Percentiles rank a stretch among this genome's conserved stretches.
Evolutionary conservation across 2,113 vertebrate genomes (phyloP).

Genomic region (Pterophyllum scalare): DNA sequence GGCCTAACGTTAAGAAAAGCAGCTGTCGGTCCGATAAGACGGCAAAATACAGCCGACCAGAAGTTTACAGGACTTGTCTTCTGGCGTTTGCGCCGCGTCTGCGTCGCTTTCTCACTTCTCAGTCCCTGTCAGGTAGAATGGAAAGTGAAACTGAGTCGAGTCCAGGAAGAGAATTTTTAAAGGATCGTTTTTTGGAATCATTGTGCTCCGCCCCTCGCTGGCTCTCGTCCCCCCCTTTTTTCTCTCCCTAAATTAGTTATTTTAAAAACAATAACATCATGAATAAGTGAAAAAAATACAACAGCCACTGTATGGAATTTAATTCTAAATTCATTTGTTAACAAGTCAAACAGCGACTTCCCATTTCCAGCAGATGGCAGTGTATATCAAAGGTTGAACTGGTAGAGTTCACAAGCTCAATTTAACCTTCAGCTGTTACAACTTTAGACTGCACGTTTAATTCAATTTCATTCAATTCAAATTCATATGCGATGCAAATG

Average conservation of each 20-base stretch:
- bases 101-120: neutral
- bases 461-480: too few relatives aligned
- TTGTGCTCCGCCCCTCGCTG: neutral
- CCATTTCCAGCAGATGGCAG: constrained; percentile 50
- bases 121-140: neutral
- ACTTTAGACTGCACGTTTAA: neutral
- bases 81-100: accelerated
- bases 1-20: neutral
- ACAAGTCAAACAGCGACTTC: neutral
- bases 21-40: too few relatives aligned
- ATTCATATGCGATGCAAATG: neutral
- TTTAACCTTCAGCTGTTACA: neutral
- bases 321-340: neutral
- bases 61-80: neutral
- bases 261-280: neutral
- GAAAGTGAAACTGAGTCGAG: constrained; percentile 61
- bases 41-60: neutral
- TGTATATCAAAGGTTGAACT: neutral
- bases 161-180: constrained; percentile 41
- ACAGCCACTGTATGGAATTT: neutral
- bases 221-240: accelerated
- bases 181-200: neutral
- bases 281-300: neutral
- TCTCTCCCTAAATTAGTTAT: neutral
- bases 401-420: neutral